These are phyloP conservation scores for Branchellion lobata DNA, from an alignment of 2,888 invertebrate genomes.

Conservation along the genomic window DNA sequence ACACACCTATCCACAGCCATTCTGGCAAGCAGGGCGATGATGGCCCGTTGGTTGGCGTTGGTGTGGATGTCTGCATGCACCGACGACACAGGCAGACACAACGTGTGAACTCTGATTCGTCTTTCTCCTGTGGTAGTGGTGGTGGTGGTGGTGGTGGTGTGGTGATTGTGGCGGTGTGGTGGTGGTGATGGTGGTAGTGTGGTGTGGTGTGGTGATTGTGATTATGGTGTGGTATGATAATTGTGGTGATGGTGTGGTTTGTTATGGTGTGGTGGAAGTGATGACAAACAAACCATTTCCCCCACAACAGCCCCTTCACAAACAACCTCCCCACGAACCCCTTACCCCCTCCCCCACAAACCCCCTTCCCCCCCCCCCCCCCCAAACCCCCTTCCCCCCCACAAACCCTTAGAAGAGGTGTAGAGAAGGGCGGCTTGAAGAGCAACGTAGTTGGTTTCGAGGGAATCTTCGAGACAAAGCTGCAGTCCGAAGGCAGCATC, in stretches of 20 bases:
- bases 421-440: conserved; percentile 97
- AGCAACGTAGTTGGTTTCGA: conserved; percentile 69
- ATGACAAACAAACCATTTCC: not conserved
- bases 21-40: conserved; percentile 86
- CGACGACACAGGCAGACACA: conserved; percentile 86
- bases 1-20: conserved; percentile 83
- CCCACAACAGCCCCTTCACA: not conserved
- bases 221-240: not conserved
- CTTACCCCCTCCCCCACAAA: not conserved
- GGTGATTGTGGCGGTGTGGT: too few species aligned
- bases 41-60: conserved; percentile 87
- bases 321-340: not conserved
- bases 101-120: conserved; percentile 92
- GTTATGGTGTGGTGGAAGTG: too few species aligned
- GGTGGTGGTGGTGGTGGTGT: too few species aligned
- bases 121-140: conserved; percentile 76
- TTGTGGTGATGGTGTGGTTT: not conserved
- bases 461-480: conserved; percentile 84
- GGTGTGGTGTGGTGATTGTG: too few species aligned
- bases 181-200: not conserved
- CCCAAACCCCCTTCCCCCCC: conserved; percentile 64
- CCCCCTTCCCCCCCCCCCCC: not conserved
- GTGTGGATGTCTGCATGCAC: conserved; percentile 82
- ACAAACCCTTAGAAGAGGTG: conserved; percentile 88
- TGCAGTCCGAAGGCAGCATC: conserved; percentile 93